These are phyloP conservation scores for Craseonycteris thonglongyai DNA, from an alignment of 2,113 vertebrate species.

Conservation along the genomic window DNA sequence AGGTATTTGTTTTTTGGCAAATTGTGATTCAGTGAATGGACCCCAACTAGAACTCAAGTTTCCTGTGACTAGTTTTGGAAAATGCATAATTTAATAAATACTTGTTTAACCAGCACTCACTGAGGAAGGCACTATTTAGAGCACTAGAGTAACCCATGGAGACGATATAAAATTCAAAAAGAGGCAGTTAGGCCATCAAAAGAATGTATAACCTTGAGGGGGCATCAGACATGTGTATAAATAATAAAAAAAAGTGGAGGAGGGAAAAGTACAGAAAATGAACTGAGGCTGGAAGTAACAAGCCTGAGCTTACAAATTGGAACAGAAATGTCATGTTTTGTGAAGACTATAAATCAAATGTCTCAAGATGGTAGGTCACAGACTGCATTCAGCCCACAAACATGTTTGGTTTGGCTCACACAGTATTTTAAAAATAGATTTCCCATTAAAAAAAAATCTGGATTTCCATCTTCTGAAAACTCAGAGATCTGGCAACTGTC, in stretches of 20 bases:
- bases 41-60: not conserved
- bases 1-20: not conserved
- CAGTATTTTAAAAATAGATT: slow-evolving; percentile 65
- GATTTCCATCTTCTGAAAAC: slow-evolving; percentile 62
- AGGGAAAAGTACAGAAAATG: not conserved
- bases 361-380: slow-evolving; percentile 55
- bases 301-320: slow-evolving; percentile 35
- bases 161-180: not conserved
- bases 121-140: not conserved
- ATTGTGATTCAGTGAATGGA: not conserved
- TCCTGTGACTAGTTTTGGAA: not conserved
- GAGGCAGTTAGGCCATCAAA: not conserved
- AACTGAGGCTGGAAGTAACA: slow-evolving; percentile 15
- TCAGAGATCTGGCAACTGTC: slow-evolving; percentile 50
- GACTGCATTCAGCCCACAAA: slow-evolving; percentile 57
- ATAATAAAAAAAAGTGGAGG: not conserved
- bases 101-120: not conserved
- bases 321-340: slow-evolving; percentile 64
- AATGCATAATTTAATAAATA: not conserved
- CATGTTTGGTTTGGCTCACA: slow-evolving; percentile 66
- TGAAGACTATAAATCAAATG: slow-evolving; percentile 60
- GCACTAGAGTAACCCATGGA: not conserved
- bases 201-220: not conserved
- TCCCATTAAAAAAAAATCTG: slow-evolving; percentile 46
- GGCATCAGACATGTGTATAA: not conserved